A percentile compares a stretch with the other conserved stretches of the same genome.
phyloP scores from a whole-genome alignment of 2,113 vertebrate genomes.

The Phyllostomus discolor region DNA sequence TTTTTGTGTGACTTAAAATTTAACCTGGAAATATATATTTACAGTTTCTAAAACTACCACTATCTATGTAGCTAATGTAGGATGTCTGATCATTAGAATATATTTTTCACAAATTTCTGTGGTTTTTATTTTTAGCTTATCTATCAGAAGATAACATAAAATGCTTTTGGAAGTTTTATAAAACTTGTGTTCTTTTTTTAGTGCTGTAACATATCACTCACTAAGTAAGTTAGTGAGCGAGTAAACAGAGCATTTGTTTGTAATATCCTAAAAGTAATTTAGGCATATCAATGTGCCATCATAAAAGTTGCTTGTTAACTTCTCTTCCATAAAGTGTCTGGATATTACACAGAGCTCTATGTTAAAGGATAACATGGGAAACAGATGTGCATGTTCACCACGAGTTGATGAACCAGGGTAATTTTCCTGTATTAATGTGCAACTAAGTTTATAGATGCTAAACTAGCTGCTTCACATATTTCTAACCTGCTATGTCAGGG shows the following conservation, averaged over 20 bases:
- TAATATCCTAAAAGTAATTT: constrained; percentile 55
- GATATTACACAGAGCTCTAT: constrained; percentile 38
- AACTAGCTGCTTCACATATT: constrained; percentile 22
- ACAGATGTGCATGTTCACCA: constrained; percentile 30
- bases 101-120: background rate
- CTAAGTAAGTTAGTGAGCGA: constrained; percentile 12
- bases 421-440: background rate
- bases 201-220: background rate
- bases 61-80: background rate
- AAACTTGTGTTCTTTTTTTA: background rate
- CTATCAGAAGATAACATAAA: background rate
- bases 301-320: constrained; percentile 48
- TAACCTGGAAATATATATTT: background rate
- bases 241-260: constrained; percentile 12
- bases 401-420: constrained; percentile 7
- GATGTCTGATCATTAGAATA: background rate
- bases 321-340: constrained; percentile 25
- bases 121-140: background rate
- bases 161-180: background rate
- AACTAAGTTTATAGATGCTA: constrained; percentile 36
- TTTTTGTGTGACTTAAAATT: background rate
- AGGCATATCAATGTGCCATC: background rate
- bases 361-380: background rate
- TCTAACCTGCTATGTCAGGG: constrained; percentile 13
- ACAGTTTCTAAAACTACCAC: background rate